Conservation (phyloP, 2,113 vertebrate genomes). For the Pavo muticus region DNA sequence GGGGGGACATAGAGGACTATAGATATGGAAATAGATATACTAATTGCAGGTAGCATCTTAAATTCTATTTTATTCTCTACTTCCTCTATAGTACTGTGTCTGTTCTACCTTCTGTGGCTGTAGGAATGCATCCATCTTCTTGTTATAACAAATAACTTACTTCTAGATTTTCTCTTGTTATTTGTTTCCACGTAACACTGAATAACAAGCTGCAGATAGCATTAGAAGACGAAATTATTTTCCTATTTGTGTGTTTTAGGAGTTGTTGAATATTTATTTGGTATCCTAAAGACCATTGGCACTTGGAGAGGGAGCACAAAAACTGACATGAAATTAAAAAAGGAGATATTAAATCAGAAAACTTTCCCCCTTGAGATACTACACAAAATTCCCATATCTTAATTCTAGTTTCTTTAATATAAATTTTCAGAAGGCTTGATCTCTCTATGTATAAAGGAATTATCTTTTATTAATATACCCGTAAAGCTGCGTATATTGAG, state of each 20-base stretch:
- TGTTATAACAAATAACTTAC: not conserved
- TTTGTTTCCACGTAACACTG: not conserved
- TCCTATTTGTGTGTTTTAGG: not conserved
- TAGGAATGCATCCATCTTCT: not conserved
- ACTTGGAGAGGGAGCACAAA: not conserved
- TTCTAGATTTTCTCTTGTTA: not conserved
- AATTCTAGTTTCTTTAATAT: slow-evolving; percentile 29
- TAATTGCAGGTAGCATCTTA: not conserved
- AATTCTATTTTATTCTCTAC: not conserved
- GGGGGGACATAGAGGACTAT: not conserved
- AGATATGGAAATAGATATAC: not conserved
- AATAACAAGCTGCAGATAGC: not conserved
- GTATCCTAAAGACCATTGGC: not conserved
- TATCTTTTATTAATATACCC: slow-evolving; percentile 34
- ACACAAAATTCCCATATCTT: slow-evolving; percentile 11
- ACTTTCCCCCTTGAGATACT: not conserved
- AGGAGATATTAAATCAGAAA: not conserved
- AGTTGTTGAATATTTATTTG: not conserved
- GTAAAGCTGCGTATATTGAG: not conserved
- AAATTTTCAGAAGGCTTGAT: slow-evolving; percentile 32
- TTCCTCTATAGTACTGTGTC: not conserved
- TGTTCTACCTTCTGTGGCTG: not conserved
- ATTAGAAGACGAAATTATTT: not conserved
- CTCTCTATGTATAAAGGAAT: slow-evolving; percentile 23
- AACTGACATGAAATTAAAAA: not conserved